Conservation (phyloP, 1,140 invertebrate species). For the Zaprionus camerounensis region DNA sequence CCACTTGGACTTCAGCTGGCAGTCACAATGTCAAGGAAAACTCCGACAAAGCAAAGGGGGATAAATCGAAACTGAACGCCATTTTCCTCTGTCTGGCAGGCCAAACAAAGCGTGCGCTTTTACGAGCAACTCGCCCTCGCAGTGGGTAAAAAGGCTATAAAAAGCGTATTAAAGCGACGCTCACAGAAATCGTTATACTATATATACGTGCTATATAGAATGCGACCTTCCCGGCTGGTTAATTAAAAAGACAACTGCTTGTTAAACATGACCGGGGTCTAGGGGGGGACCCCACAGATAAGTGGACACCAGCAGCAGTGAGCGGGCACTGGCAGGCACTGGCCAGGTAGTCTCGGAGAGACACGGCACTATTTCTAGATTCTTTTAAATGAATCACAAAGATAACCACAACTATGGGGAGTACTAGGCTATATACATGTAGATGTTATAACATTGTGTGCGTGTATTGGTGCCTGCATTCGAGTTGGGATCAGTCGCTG, state of each 20-base stretch:
- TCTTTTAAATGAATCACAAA: slow-evolving; percentile 72
- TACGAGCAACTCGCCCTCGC: slow-evolving; percentile 27
- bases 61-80: slow-evolving; percentile 67
- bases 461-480: not conserved
- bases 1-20: not conserved
- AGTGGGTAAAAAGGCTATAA: slow-evolving; percentile 44
- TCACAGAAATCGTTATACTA: slow-evolving; percentile 33
- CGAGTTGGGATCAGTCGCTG: slow-evolving; percentile 57
- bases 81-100: slow-evolving; percentile 53
- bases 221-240: slow-evolving; percentile 69
- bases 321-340: slow-evolving; percentile 14
- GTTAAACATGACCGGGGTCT: slow-evolving; percentile 62
- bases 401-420: slow-evolving; percentile 46
- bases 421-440: slow-evolving; percentile 3
- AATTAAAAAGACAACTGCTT: slow-evolving; percentile 82
- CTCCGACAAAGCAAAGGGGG: slow-evolving; percentile 17
- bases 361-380: slow-evolving; percentile 43
- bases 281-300: slow-evolving; percentile 30
- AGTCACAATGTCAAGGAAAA: slow-evolving; percentile 78
- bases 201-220: slow-evolving; percentile 46
- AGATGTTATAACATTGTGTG: slow-evolving; percentile 20
- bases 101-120: slow-evolving; percentile 59
- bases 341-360: slow-evolving; percentile 39
- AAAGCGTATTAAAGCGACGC: slow-evolving; percentile 67
- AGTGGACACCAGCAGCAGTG: slow-evolving; percentile 11